Percentiles rank a stretch among this genome's conserved stretches.
Evolutionary conservation across 2,888 invertebrate genomes (phyloP).

Genomic region (Ochlodes sylvanus): DNA sequence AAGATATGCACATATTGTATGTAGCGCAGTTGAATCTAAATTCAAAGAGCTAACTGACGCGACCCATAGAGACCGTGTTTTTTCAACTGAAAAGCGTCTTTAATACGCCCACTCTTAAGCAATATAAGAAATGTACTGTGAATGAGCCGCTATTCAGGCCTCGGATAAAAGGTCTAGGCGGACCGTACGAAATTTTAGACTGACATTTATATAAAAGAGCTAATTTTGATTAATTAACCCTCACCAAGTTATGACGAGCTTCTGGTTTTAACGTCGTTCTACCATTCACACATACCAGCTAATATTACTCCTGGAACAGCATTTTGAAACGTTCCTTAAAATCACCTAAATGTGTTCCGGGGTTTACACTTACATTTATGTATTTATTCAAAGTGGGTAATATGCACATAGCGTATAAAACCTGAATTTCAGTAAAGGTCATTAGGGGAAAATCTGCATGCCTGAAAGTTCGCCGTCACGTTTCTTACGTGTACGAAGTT

Average conservation of each 20-base stretch:
- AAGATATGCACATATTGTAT: neutral
- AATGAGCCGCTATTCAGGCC: slow-evolving; percentile 22
- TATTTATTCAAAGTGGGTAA: no score
- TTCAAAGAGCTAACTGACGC: slow-evolving; percentile 17
- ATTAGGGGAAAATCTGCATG: no score
- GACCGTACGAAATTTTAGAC: neutral
- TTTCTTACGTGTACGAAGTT: no score
- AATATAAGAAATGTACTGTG: slow-evolving; percentile 34
- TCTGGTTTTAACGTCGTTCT: no score
- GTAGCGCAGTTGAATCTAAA: neutral
- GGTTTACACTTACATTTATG: no score
- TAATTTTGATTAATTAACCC: neutral
- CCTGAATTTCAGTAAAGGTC: no score
- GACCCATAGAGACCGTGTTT: neutral
- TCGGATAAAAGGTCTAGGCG: slow-evolving; percentile 10
- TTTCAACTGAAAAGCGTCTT: slow-evolving; percentile 29
- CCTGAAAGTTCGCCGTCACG: no score
- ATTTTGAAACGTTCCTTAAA: no score
- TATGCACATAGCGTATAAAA: no score
- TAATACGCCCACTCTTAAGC: slow-evolving; percentile 21
- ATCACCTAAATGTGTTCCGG: no score
- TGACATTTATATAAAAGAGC: neutral
- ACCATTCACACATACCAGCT: no score
- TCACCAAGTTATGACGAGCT: neutral
- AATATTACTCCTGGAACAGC: no score